Conservation (phyloP, 2,797 vertebrate genomes). For the Chromis chromis region DNA sequence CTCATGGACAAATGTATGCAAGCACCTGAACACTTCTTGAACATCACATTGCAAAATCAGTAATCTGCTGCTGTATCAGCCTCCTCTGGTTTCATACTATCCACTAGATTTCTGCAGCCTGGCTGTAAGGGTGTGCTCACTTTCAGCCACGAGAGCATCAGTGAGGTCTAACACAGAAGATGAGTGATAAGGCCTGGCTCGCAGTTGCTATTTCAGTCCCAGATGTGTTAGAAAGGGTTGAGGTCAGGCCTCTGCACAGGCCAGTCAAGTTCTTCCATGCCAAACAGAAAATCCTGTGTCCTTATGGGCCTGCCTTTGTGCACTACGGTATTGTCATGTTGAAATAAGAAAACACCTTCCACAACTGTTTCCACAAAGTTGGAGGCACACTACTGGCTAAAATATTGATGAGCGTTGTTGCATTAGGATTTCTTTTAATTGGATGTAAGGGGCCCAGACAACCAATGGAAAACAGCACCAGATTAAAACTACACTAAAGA, state of each 20-base stretch:
- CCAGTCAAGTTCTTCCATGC: background rate
- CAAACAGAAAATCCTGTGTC: background rate
- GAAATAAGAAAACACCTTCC: background rate
- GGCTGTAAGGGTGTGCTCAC: slow-evolving; percentile 1
- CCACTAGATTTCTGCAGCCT: background rate
- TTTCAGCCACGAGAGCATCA: background rate
- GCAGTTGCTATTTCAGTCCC: background rate
- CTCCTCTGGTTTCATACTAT: background rate
- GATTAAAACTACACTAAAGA: too few species aligned
- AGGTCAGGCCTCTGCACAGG: background rate
- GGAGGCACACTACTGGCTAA: background rate
- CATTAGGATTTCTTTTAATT: background rate
- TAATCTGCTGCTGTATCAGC: background rate
- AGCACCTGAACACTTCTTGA: background rate
- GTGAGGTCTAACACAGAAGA: background rate
- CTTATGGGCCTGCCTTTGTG: background rate
- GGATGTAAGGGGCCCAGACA: background rate
- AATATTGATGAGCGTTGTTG: background rate
- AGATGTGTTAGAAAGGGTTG: background rate
- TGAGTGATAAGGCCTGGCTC: background rate
- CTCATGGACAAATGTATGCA: background rate
- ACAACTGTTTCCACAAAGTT: background rate
- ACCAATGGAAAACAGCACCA: too few species aligned
- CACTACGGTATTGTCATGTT: background rate
- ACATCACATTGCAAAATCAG: background rate